These are phyloP conservation scores for Bubo scandiacus DNA, from an alignment of 2,113 vertebrate species.

Conservation along the genomic window DNA sequence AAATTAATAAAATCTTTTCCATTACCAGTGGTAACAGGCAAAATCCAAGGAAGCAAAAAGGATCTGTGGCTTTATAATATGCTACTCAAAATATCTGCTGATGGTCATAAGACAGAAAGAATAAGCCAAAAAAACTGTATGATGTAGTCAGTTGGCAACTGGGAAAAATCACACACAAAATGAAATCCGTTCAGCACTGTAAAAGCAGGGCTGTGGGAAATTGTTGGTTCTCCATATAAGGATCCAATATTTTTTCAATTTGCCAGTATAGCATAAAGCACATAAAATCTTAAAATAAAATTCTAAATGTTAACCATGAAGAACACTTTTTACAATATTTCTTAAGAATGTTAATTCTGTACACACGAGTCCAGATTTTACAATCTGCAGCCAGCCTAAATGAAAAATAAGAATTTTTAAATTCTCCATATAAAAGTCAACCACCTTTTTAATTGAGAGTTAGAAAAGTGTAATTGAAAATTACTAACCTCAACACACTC, in stretches of 20 bases:
- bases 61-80: conserved; percentile 55
- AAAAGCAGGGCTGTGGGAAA: conserved; percentile 55
- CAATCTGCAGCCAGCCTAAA: not conserved
- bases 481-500: conserved; percentile 43
- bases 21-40: not conserved
- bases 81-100: conserved; percentile 65
- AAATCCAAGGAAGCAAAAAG: conserved; percentile 43
- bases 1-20: conserved; percentile 37
- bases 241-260: conserved; percentile 60
- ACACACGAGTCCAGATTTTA: not conserved
- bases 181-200: conserved; percentile 9
- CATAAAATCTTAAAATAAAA: conserved; percentile 48
- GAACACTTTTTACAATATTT: conserved; percentile 2
- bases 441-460: conserved; percentile 52
- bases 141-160: conserved; percentile 64
- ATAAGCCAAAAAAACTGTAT: conserved; percentile 54
- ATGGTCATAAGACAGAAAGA: conserved; percentile 62
- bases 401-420: conserved; percentile 20
- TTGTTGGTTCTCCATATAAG: conserved; percentile 40
- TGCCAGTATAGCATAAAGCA: conserved; percentile 24
- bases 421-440: conserved; percentile 34
- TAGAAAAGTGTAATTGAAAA: conserved; percentile 48
- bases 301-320: not conserved
- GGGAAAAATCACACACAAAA: conserved; percentile 49
- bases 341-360: conserved; percentile 20